These are phyloP conservation scores for Crioceris asparagi DNA, from an alignment of 2,888 invertebrate species.

Conservation along the genomic window DNA sequence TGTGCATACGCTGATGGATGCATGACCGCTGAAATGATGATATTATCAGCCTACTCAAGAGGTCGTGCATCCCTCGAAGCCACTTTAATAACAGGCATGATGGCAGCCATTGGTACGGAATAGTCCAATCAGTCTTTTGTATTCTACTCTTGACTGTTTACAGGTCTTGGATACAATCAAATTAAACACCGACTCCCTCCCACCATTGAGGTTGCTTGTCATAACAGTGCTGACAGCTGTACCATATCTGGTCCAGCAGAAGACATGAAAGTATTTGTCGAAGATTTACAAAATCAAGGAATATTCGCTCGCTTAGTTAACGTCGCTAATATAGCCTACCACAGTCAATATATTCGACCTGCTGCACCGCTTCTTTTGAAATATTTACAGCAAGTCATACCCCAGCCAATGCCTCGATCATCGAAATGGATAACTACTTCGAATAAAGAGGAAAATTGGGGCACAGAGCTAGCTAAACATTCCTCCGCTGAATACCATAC, in stretches of 20 bases:
- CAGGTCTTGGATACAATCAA: constrained; percentile 39
- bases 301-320: constrained; percentile 76
- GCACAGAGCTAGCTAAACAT: constrained; percentile 41
- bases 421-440: constrained; percentile 57
- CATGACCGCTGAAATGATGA: constrained; percentile 77
- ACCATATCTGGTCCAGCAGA: constrained; percentile 68
- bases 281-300: constrained; percentile 49
- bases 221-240: constrained; percentile 65
- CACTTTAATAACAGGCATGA: constrained; percentile 61
- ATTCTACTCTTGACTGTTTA: constrained; percentile 5
- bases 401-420: constrained; percentile 42
- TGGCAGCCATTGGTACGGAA: constrained; percentile 82
- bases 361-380: constrained; percentile 37
- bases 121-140: constrained; percentile 3
- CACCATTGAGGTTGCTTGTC: constrained; percentile 65
- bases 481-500: constrained; percentile 59
- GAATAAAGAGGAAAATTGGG: constrained; percentile 50
- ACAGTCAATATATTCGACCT: constrained; percentile 65
- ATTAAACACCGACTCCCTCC: constrained; percentile 54
- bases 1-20: constrained; percentile 94
- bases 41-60: constrained; percentile 73
- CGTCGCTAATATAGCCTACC: constrained; percentile 82
- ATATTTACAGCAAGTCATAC: constrained; percentile 39
- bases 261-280: constrained; percentile 49
- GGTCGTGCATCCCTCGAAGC: constrained; percentile 66